phyloP scores from a whole-genome alignment of 2,888 invertebrate species.

The Graphium colonna region DNA sequence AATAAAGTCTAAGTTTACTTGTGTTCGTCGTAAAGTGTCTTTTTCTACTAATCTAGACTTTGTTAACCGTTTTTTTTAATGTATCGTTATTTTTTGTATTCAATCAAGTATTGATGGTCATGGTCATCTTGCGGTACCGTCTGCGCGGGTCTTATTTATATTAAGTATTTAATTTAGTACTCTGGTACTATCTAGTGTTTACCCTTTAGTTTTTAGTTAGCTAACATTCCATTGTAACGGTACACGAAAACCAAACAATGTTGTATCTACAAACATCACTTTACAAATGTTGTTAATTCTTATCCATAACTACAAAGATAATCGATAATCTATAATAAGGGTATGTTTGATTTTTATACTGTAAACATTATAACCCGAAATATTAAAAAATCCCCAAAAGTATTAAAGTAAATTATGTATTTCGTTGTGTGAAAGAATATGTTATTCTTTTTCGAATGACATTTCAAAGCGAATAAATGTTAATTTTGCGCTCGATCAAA shows the following conservation, averaged over 20 bases:
- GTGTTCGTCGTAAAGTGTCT: too few relatives aligned
- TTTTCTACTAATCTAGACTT: too few relatives aligned
- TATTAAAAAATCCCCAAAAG: too few relatives aligned
- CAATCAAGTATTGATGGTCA: constrained; percentile 25
- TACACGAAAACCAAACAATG: constrained; percentile 4
- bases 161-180: constrained; percentile 70
- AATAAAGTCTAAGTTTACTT: too few relatives aligned
- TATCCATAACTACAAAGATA: constrained; percentile 1
- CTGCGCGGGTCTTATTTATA: constrained; percentile 44
- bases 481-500: background rate
- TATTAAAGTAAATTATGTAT: too few relatives aligned
- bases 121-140: constrained; percentile 31
- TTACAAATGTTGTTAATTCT: too few relatives aligned
- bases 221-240: constrained; percentile 68
- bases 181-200: constrained; percentile 60
- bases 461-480: background rate
- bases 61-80: too few relatives aligned
- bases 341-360: background rate
- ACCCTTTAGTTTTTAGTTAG: constrained; percentile 55
- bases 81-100: constrained; percentile 39
- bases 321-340: background rate
- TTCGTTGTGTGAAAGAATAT: too few relatives aligned
- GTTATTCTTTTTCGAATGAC: too few relatives aligned
- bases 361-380: constrained; percentile 4
- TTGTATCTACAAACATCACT: constrained; percentile 39